Evolutionary conservation across 2,113 vertebrate species (phyloP), one percentile per base, ranked within the genome.

Genomic region (Oceanodroma tethys): DNA sequence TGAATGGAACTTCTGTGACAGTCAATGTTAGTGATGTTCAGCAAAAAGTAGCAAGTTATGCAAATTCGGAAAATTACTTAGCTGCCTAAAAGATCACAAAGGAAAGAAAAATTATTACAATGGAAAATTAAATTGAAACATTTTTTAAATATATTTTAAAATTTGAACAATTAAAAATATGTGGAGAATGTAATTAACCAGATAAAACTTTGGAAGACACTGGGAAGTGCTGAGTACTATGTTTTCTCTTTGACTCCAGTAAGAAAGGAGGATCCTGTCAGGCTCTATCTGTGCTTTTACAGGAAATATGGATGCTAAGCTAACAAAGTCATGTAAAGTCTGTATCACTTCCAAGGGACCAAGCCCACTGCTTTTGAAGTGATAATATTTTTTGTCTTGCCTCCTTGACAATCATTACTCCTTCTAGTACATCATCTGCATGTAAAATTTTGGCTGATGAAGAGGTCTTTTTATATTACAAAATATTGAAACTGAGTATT

Each of bases 331-430:
- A 65, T 72, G 23, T 86, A 27, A 82, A 68, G 25, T 50, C 80
- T 93, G 40, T 83, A 86, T 84, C 83, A 58, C 40, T 79, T 86
- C 47, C 76, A 95, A 82, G 74, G 62, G 81, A 91, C 90, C 14
- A 50, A 90, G 58, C 71, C 40, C 67, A 67, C 63, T 75, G 72
- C 91, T 96, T 96, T 95, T 91, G 86, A 97, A 96, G 68, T 86
- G 56, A 45, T 91, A 86, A 50, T 83, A 32, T 70, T 74, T 81
- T 93, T 93, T 93, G 27, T 68, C 76, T 83, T 72, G 30, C 56
- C 27, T 88, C 62, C n/a, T 78, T 91, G 45, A 68, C 42, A 75
- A 36, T 76, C n/a, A 19, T 90, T 55, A 25, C 21, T 80, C 15
- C 23, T 52, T n/a, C 34, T 75, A 43, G 40, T 65, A 42, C 36